Evolutionary conservation across 2,888 invertebrate species (phyloP).

Genomic region (Dastarcus helophoroides): DNA sequence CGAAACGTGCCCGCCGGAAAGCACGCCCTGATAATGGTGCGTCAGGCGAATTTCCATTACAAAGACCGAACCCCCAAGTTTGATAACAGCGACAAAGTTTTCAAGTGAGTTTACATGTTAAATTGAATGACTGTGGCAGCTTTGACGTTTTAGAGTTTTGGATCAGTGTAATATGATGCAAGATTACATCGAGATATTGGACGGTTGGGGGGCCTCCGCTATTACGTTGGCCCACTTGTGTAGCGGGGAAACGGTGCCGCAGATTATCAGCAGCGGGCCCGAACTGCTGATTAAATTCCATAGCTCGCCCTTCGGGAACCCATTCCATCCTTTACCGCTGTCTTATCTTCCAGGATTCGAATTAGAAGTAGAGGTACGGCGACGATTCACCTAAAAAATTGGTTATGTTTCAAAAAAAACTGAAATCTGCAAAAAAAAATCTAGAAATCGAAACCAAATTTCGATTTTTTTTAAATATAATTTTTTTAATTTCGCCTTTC

Average conservation of each 20-base stretch:
- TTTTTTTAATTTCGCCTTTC: too few relatives aligned
- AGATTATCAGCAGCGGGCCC: constrained; percentile 65
- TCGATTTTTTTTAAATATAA: too few relatives aligned
- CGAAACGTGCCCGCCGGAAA: constrained; percentile 52
- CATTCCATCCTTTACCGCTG: constrained; percentile 66
- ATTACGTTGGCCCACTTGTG: constrained; percentile 67
- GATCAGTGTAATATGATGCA: constrained; percentile 73
- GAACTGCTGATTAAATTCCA: constrained; percentile 71
- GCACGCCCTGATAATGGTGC: constrained; percentile 62
- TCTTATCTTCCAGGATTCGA: constrained; percentile 73
- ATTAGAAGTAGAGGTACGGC: constrained; percentile 65
- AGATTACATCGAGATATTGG: constrained; percentile 72
- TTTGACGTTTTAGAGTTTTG: constrained; percentile 51
- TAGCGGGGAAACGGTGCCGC: constrained; percentile 71
- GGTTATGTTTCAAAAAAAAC: too few relatives aligned
- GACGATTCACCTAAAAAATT: too few relatives aligned
- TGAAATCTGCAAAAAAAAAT: too few relatives aligned
- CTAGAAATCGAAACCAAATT: too few relatives aligned
- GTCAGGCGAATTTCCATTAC: constrained; percentile 68
- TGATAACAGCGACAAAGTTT: constrained; percentile 61
- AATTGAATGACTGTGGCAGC: background rate
- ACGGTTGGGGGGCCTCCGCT: constrained; percentile 59
- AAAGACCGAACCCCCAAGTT: constrained; percentile 68
- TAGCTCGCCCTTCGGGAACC: constrained; percentile 71
- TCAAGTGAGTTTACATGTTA: constrained; percentile 49